phyloP scores from a whole-genome alignment of 2,797 vertebrate species.

The Neomorphus geoffroyi region DNA sequence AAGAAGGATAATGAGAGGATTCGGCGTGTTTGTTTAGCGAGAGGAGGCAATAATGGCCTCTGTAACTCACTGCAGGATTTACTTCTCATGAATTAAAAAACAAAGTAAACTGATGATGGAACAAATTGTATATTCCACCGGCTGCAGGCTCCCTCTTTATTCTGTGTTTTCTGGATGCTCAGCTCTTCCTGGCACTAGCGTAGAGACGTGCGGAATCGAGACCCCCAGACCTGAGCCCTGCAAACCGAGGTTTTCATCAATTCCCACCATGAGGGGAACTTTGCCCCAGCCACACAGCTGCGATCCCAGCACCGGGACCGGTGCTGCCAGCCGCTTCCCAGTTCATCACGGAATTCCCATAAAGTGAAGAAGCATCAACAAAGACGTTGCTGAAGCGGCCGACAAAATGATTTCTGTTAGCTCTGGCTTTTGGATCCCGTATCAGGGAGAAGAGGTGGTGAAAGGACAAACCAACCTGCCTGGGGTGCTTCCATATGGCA shows the following conservation, averaged over 20 bases:
- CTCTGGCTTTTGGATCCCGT: fast-evolving
- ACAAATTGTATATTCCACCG: neutral
- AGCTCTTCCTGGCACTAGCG: neutral
- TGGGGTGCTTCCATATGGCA: fast-evolving
- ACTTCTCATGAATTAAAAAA: conserved; percentile 58
- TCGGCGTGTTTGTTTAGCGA: conserved; percentile 42
- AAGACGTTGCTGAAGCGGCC: neutral
- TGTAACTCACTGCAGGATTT: conserved; percentile 51
- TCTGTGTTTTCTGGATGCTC: neutral
- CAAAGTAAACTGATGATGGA: conserved; percentile 55
- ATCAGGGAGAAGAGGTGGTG: neutral
- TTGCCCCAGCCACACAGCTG: neutral
- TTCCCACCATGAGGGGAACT: neutral
- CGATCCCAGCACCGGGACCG: neutral
- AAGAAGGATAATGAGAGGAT: conserved; percentile 59
- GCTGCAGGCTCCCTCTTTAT: neutral
- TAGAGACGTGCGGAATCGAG: fast-evolving
- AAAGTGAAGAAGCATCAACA: fast-evolving
- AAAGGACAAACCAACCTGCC: neutral
- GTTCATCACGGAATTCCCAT: fast-evolving
- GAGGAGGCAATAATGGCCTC: conserved; percentile 52
- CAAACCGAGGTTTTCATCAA: neutral
- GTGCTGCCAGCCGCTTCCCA: neutral
- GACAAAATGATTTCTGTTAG: fast-evolving
- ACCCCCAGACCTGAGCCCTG: neutral